These are phyloP conservation scores for Bellardia pandia DNA, from an alignment of 2,888 invertebrate genomes.

Conservation along the genomic window DNA sequence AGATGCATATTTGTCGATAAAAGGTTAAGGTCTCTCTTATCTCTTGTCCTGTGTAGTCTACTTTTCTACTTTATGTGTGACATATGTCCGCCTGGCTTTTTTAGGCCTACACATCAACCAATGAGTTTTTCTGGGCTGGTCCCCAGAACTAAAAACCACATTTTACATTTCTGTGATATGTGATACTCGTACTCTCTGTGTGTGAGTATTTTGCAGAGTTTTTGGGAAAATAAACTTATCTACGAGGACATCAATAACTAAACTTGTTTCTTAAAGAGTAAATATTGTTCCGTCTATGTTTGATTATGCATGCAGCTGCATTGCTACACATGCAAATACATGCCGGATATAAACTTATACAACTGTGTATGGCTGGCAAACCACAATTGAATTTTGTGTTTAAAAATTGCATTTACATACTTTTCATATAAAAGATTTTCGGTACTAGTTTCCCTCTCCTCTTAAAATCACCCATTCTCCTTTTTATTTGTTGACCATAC, in stretches of 20 bases:
- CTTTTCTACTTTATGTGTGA: constrained; percentile 51
- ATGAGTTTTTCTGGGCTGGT: constrained; percentile 27
- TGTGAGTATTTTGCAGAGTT: constrained; percentile 1
- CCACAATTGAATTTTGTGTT: constrained; percentile 64
- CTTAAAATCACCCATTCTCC: not conserved
- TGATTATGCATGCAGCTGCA: constrained; percentile 31
- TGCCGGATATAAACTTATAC: constrained; percentile 33
- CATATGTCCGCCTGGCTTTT: constrained; percentile 61
- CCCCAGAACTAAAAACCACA: constrained; percentile 21
- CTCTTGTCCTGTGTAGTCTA: constrained; percentile 17
- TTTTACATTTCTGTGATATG: constrained; percentile 30
- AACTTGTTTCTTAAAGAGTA: constrained; percentile 31
- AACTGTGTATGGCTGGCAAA: constrained; percentile 24
- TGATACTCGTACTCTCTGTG: constrained; percentile 1
- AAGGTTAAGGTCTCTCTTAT: constrained; percentile 58
- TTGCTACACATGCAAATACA: not conserved
- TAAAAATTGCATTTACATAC: constrained; percentile 47
- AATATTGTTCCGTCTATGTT: constrained; percentile 37
- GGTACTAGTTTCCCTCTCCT: not conserved
- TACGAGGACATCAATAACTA: constrained; percentile 51
- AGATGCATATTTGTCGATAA: constrained; percentile 66
- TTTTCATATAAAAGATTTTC: constrained; percentile 15
- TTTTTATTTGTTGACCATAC: not conserved
- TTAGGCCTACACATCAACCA: constrained; percentile 36
- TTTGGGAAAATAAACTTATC: constrained; percentile 32